A percentile compares a stretch with the other conserved stretches of the same genome.
These are phyloP conservation scores for Mercenaria mercenaria DNA, from an alignment of 1,140 invertebrate genomes.

Conservation along the genomic window DNA sequence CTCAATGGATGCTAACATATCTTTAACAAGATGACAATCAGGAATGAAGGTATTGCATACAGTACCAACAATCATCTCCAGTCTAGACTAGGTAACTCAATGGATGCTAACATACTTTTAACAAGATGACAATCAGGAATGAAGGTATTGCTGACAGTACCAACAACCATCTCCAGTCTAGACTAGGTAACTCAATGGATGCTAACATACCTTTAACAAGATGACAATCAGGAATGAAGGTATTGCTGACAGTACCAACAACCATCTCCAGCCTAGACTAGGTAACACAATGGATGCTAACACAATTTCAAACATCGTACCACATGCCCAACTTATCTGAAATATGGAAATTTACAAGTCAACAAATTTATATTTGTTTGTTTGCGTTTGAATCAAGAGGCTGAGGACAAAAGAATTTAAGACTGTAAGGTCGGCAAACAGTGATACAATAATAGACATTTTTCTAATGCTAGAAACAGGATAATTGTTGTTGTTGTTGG, in stretches of 20 bases:
- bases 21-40: too few relatives aligned
- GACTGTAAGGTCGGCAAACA: too few relatives aligned
- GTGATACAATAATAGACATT: too few relatives aligned
- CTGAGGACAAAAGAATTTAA: too few relatives aligned
- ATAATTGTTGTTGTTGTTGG: too few relatives aligned
- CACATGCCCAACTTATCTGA: constrained; percentile 86
- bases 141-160: constrained; percentile 95
- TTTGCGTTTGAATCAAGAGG: too few relatives aligned
- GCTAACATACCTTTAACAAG: constrained; percentile 82
- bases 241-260: constrained; percentile 94
- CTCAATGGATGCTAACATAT: constrained; percentile 94
- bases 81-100: constrained; percentile 95
- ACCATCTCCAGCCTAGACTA: constrained; percentile 95
- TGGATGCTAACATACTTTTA: constrained; percentile 92
- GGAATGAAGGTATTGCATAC: constrained; percentile 95
- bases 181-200: constrained; percentile 94
- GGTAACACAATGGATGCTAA: constrained; percentile 96
- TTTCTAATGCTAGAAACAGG: too few relatives aligned
- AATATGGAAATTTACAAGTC: constrained; percentile 43
- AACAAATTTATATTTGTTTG: background rate
- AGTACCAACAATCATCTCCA: constrained; percentile 96
- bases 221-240: constrained; percentile 93
- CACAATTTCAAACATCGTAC: constrained; percentile 88
- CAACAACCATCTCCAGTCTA: constrained; percentile 96
- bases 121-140: too few relatives aligned